Evolutionary conservation across 2,888 invertebrate genomes (phyloP), one percentile per base, ranked within the genome.

Genomic region (Drosophila mercatorum): DNA sequence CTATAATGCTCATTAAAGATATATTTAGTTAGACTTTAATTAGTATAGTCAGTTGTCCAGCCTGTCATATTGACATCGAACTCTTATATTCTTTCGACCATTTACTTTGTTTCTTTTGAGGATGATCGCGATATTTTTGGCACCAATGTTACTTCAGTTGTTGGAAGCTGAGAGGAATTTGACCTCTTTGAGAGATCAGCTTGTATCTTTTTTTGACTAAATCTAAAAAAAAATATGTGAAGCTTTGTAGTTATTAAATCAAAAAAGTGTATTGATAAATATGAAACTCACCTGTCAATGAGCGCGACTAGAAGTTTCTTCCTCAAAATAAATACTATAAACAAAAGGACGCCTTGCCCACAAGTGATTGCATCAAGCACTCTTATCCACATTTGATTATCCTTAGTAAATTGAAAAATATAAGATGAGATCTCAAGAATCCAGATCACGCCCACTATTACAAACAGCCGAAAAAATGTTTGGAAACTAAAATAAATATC

Each of bases 371-470:
- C 0, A 31, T 75, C 73, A 41, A 36, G 7, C 28, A 65, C 0
- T 0, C 0, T 6, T 0, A 26, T 8, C 5, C 79, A 28, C 0
- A 6, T 22, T 3, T 4, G 1, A 0, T 11, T 2, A 3, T 5
- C 1, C 0, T 1, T 0, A 34, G 59, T 14, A 36, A 58, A 22
- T 61, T 44, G 12, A 6, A 52, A 61, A 5, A 95, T 93, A 94
- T 95, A 96, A 47, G 96, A 95, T 68, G 96, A 93, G 60, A 96
- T 94, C 91, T 97, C 97, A 92, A 96, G 95, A 0, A 95, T 94
- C 97, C 97, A 97, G 88, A 96, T 96, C 38, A 96, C 95, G 0
- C 97, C 97, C 96, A 97, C 97, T 36, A 97, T 96, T 82, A 97
- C 94, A 90, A 97, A 95, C 34, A 97, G 93, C 84, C 97, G 97